Evolutionary conservation across 2,888 invertebrate genomes (phyloP).

Genomic region (Hyppa rectilinea): DNA sequence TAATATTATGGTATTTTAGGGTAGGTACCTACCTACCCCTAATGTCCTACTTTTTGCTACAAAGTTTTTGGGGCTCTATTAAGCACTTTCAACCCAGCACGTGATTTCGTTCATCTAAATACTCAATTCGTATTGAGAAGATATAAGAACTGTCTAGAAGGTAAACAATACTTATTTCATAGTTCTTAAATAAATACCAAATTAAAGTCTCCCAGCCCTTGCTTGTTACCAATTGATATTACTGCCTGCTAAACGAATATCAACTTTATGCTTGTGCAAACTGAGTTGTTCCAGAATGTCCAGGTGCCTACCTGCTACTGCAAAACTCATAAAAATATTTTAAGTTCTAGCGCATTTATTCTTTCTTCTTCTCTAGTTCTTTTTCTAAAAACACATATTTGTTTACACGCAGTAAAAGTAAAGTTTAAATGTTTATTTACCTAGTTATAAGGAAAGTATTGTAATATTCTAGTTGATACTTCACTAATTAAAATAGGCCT

Average conservation of each 20-base stretch:
- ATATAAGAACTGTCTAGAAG: slow-evolving; percentile 6
- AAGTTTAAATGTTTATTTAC: too few relatives aligned
- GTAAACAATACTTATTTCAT: neutral
- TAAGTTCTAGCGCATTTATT: neutral
- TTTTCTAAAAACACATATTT: neutral
- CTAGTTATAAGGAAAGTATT: too few relatives aligned
- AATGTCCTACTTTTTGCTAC: neutral
- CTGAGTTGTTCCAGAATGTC: neutral
- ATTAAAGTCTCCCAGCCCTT: neutral
- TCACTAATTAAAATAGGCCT: too few relatives aligned
- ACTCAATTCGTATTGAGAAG: neutral
- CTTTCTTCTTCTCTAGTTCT: neutral
- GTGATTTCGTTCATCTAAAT: neutral
- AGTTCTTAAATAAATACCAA: neutral
- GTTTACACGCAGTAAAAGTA: too few relatives aligned
- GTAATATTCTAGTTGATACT: too few relatives aligned
- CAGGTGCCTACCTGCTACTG: neutral
- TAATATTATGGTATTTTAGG: too few relatives aligned
- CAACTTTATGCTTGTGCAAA: neutral
- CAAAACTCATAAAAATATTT: neutral
- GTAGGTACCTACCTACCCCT: neutral
- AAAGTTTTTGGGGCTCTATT: neutral
- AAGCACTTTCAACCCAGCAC: neutral
- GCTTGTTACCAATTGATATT: neutral
- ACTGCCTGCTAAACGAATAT: neutral